These are phyloP conservation scores for Hedya salicella DNA, from an alignment of 2,888 invertebrate genomes.

Conservation along the genomic window DNA sequence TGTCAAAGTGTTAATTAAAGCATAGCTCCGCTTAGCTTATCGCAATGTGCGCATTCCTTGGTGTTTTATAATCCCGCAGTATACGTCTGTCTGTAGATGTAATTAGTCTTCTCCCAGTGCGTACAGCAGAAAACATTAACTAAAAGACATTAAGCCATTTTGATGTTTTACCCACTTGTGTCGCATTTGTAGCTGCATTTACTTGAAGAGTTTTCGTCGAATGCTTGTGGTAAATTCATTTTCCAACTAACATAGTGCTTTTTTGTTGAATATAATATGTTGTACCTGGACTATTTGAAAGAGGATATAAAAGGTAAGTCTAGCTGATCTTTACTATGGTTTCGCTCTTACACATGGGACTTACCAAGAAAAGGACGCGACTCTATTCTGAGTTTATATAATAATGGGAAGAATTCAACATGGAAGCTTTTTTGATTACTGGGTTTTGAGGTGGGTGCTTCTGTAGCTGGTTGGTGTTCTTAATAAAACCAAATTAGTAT, in stretches of 20 bases:
- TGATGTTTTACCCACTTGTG: constrained; percentile 3
- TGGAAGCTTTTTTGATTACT: no score
- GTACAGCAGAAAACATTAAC: constrained; percentile 1
- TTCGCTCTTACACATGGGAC: no score
- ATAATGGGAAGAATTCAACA: no score
- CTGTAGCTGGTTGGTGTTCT: no score
- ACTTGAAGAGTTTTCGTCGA: neutral
- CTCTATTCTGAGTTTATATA: no score
- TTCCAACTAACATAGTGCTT: neutral
- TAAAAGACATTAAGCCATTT: constrained; percentile 10
- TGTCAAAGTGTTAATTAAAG: no score
- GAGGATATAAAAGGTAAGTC: no score
- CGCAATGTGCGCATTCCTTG: constrained; percentile 6
- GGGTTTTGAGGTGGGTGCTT: no score
- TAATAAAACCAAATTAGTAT: no score
- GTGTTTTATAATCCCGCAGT: constrained; percentile 9
- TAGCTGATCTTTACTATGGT: no score
- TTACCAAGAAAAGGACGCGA: no score
- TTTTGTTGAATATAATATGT: neutral
- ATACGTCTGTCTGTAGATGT: constrained; percentile 13
- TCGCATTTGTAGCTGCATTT: neutral
- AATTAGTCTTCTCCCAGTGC: constrained; percentile 27
- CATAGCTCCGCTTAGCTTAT: neutral
- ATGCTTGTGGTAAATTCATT: neutral
- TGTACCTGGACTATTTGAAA: no score